Conservation (phyloP, 2,113 vertebrate species). For the Petromus typicus region DNA sequence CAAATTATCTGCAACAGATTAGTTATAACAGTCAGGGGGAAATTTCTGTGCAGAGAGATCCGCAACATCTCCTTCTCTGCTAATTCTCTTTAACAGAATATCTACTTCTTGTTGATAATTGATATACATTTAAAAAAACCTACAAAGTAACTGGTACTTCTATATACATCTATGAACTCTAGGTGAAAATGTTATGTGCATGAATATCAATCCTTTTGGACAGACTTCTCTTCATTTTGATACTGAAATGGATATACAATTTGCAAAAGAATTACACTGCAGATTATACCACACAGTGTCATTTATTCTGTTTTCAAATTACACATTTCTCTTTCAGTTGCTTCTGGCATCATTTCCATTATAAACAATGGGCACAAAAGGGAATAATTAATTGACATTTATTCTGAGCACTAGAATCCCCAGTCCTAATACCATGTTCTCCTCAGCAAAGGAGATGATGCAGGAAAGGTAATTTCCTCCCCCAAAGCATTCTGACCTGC, state of each 20-base stretch:
- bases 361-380: neutral
- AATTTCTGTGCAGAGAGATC: neutral
- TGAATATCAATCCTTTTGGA: slow-evolving; percentile 34
- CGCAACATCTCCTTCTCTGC: neutral
- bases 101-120: neutral
- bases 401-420: neutral
- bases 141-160: neutral
- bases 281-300: neutral
- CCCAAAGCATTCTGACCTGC: neutral
- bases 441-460: neutral
- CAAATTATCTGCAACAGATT: neutral
- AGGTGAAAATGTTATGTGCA: slow-evolving; percentile 32
- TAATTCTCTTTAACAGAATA: neutral
- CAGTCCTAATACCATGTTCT: neutral
- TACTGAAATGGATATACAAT: slow-evolving; percentile 20
- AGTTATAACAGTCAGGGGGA: neutral
- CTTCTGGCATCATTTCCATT: slow-evolving; percentile 37
- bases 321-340: neutral
- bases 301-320: slow-evolving; percentile 62
- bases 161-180: slow-evolving; percentile 32
- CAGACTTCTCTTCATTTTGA: slow-evolving; percentile 23
- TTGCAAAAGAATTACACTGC: slow-evolving; percentile 53
- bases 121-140: neutral
- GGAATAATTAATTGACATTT: slow-evolving; percentile 38
- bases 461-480: slow-evolving; percentile 1